These are phyloP conservation scores for Fabriciana adippe DNA, from an alignment of 2,888 invertebrate genomes.

Conservation along the genomic window DNA sequence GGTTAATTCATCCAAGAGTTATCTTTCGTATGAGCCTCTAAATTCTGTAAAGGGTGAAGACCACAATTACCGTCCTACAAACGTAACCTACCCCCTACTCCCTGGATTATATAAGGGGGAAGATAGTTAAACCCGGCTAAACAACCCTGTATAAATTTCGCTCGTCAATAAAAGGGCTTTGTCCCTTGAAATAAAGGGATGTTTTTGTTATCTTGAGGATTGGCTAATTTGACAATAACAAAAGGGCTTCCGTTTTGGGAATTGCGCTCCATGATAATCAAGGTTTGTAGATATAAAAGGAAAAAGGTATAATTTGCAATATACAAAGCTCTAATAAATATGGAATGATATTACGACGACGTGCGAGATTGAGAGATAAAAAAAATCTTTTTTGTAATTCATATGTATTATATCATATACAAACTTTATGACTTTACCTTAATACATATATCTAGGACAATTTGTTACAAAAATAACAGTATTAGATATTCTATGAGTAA, in stretches of 20 bases:
- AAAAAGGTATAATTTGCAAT: conserved; percentile 52
- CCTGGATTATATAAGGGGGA: conserved; percentile 66
- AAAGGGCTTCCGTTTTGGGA: conserved; percentile 74
- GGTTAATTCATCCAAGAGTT: conserved; percentile 34
- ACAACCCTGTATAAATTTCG: conserved; percentile 70
- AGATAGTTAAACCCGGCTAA: conserved; percentile 75
- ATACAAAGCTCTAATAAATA: conserved; percentile 55
- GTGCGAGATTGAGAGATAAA: conserved; percentile 39
- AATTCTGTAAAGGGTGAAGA: conserved; percentile 43
- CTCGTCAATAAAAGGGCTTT: conserved; percentile 77
- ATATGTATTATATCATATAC: conserved; percentile 2
- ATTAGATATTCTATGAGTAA: no score
- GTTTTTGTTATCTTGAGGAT: conserved; percentile 83
- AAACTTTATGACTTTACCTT: not conserved
- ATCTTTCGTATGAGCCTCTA: conserved; percentile 38
- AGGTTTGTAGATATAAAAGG: conserved; percentile 53
- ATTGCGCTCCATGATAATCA: conserved; percentile 72
- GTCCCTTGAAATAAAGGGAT: conserved; percentile 75
- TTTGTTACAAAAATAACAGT: no score
- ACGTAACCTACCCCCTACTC: conserved; percentile 40
- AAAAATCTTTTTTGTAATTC: conserved; percentile 19
- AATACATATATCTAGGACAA: not conserved
- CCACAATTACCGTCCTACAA: conserved; percentile 45
- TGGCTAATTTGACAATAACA: conserved; percentile 83
- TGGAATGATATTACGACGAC: conserved; percentile 42